Base-by-base conservation (phyloP, 2,797 vertebrate genomes). In the Tenualosa thibaudeaui region DNA sequence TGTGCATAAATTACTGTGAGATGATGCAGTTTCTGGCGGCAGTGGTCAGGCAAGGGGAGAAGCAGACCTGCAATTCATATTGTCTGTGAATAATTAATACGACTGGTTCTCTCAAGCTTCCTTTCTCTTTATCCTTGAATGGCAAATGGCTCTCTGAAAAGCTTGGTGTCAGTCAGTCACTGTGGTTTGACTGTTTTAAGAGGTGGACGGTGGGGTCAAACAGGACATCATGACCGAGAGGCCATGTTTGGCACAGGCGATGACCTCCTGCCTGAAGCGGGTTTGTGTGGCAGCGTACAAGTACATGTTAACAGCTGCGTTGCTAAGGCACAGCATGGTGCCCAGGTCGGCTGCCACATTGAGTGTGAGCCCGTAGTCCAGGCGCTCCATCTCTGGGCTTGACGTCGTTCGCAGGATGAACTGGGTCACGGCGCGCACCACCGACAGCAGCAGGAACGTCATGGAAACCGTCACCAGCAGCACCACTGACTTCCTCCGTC, bases 201-300 rank as follows among this genome's bases (percentile, higher is more conserved):
- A 9, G 54, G 54, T n/a, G 58, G 58, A 1, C 6, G 17, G 19
- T 9, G 71, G 71, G 37, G 40, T 46, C 71, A 78, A 24, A 40
- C 71, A 46, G 40, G 15, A 7, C 15, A 46, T 78, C 37, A 78
- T 8, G 24, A 46, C 75, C 86, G 71, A 50, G 15, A 88, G 54
- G 75, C 17, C 12, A 37, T 56, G 51, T 71, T 86, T 89, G 54
- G 88, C 40, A 68, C 90, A 91, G 9, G 75, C 58, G 2, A 92
- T n/a, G 43, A 94, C 85, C 85, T 94, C 91, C 26, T 88, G 91
- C 43, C 90, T 87, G 86, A 94, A 95, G 84, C 87, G 91, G 19
- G 88, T 71, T 82, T 95, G 93, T 0, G 93, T 95, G 89, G 92
- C 93, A 3, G 91, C 92, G 15, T 94, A 94, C 40, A 95, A 90